A percentile compares a stretch with the other conserved stretches of the same genome.
These are phyloP conservation scores for Leptopilina syphax DNA, from an alignment of 2,888 invertebrate species.

Conservation along the genomic window DNA sequence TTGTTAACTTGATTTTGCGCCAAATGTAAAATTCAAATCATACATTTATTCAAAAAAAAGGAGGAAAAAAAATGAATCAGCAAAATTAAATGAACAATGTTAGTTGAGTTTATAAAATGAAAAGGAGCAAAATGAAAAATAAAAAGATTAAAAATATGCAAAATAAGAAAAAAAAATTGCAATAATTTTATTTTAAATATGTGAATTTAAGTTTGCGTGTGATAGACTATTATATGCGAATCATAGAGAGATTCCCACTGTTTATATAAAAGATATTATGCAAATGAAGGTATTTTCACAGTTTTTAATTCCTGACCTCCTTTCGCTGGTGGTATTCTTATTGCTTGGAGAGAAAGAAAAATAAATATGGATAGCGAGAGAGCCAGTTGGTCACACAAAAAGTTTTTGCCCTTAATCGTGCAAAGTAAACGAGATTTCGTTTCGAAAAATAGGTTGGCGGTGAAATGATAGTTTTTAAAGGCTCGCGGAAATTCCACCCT, in stretches of 20 bases:
- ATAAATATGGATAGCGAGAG: not conserved
- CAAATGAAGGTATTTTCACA: slow-evolving; percentile 27
- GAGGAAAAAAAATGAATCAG: too few species aligned
- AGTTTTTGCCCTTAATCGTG: slow-evolving; percentile 2
- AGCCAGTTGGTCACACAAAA: not conserved
- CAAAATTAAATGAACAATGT: too few species aligned
- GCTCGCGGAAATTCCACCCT: not conserved
- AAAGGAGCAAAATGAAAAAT: not conserved
- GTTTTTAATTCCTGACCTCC: slow-evolving; percentile 24
- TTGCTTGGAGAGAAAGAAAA: not conserved
- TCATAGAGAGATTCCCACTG: not conserved
- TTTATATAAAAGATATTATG: slow-evolving; percentile 27
- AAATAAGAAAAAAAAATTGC: not conserved
- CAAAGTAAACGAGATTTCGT: slow-evolving; percentile 24
- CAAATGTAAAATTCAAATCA: not conserved
- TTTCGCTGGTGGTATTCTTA: not conserved
- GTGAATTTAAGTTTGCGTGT: slow-evolving; percentile 5
- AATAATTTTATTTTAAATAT: not conserved
- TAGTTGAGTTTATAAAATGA: too few species aligned
- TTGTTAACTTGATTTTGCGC: not conserved
- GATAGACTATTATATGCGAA: slow-evolving; percentile 14
- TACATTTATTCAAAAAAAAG: not conserved
- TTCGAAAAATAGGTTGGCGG: slow-evolving; percentile 14
- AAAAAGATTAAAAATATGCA: too few species aligned
- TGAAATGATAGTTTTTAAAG: slow-evolving; percentile 9